A percentile compares a stretch with the other conserved stretches of the same genome.
These are phyloP conservation scores for Nesidiocoris tenuis DNA, from an alignment of 2,888 invertebrate species.

Conservation along the genomic window DNA sequence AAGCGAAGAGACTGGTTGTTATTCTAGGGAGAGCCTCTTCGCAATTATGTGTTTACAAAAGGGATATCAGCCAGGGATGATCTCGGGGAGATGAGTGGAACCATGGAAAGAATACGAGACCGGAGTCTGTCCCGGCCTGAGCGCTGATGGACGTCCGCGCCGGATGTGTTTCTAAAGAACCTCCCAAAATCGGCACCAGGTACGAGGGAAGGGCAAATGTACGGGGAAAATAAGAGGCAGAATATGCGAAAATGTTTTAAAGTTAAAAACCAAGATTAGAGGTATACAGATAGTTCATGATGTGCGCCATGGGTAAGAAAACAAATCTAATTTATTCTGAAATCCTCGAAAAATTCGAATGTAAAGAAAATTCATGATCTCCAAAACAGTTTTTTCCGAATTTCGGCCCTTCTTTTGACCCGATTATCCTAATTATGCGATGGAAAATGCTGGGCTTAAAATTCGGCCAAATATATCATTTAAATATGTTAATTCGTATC, in stretches of 20 bases:
- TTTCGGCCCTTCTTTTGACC: too few relatives aligned
- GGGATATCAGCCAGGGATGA: conserved; percentile 37
- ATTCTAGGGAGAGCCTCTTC: conserved; percentile 41
- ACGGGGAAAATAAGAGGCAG: too few relatives aligned
- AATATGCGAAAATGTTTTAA: background rate
- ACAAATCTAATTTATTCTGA: too few relatives aligned
- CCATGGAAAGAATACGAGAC: conserved; percentile 11
- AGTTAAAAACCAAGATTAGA: background rate
- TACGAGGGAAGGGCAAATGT: too few relatives aligned
- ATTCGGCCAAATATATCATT: too few relatives aligned
- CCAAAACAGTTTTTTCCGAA: too few relatives aligned
- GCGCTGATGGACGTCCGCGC: background rate
- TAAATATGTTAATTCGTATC: too few relatives aligned
- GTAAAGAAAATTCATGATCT: too few relatives aligned
- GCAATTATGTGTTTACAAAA: conserved; percentile 42
- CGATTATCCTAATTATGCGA: too few relatives aligned
- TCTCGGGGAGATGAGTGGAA: conserved; percentile 32
- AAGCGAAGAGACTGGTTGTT: conserved; percentile 26
- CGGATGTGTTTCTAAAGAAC: background rate
- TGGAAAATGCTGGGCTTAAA: too few relatives aligned
- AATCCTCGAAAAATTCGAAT: too few relatives aligned
- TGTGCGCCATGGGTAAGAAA: too few relatives aligned
- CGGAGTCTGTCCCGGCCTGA: background rate
- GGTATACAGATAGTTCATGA: background rate
- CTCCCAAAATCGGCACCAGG: background rate